Evolutionary conservation across 2,888 invertebrate genomes (phyloP).

Genomic region (Rosalia funebris): DNA sequence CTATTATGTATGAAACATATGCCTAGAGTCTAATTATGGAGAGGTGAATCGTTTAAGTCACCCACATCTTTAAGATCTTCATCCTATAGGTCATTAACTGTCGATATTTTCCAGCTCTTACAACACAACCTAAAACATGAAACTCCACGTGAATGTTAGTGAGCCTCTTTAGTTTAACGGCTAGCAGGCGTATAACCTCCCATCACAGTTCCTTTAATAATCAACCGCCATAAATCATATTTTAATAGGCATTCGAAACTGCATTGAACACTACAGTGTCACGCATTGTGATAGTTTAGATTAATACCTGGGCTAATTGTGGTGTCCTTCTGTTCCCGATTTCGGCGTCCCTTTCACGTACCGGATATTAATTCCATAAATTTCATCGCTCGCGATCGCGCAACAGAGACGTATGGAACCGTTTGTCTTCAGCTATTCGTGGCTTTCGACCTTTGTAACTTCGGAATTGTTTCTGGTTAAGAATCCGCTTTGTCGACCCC

Average conservation of each 20-base stretch:
- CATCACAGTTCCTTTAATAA: not conserved
- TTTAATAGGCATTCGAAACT: constrained; percentile 6
- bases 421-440: constrained; percentile 47
- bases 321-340: too few relatives aligned
- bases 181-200: too few relatives aligned
- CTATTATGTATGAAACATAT: too few relatives aligned
- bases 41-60: too few relatives aligned
- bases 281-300: constrained; percentile 35
- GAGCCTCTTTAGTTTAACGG: too few relatives aligned
- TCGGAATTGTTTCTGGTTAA: not conserved
- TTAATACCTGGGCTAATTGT: constrained; percentile 48
- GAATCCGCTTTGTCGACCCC: too few relatives aligned
- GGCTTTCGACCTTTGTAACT: not conserved
- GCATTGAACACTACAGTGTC: constrained; percentile 7
- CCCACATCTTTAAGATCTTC: too few relatives aligned
- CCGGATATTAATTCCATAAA: constrained; percentile 61
- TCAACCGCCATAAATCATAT: constrained; percentile 13
- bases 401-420: constrained; percentile 44
- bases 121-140: too few relatives aligned
- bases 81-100: too few relatives aligned
- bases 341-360: constrained; percentile 46
- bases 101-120: too few relatives aligned
- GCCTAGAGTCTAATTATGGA: too few relatives aligned
- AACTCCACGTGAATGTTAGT: too few relatives aligned
- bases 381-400: constrained; percentile 43